Evolutionary conservation across 2,797 vertebrate species (phyloP).

Genomic region (Squalus acanthias): DNA sequence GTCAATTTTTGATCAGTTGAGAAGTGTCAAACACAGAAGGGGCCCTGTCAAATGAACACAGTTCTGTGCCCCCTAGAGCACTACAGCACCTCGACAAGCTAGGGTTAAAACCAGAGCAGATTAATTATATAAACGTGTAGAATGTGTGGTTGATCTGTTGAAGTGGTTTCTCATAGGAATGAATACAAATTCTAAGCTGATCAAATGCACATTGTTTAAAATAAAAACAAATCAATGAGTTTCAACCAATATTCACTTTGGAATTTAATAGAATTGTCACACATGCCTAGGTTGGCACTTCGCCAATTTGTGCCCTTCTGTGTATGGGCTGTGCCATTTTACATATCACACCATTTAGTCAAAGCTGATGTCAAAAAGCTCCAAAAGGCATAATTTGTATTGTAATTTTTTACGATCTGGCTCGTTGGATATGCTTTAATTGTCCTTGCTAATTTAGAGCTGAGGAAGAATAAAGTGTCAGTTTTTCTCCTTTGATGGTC

Average conservation of each 20-base stretch:
- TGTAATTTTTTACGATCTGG: not conserved
- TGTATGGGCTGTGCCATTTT: not conserved
- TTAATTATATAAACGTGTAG: not conserved
- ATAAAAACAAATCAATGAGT: not conserved
- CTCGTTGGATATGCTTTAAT: not conserved
- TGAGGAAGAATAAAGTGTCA: not conserved
- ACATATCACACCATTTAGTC: not conserved
- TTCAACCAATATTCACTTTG: not conserved
- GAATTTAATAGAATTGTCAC: not conserved
- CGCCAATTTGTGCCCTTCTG: not conserved
- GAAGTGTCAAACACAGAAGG: not conserved
- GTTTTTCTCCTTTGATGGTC: not conserved
- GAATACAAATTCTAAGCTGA: not conserved
- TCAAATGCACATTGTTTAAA: not conserved
- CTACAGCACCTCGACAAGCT: not conserved
- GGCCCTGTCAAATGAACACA: not conserved
- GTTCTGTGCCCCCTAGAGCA: not conserved
- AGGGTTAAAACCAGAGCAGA: not conserved
- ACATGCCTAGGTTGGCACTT: not conserved
- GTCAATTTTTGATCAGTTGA: not conserved
- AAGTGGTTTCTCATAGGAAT: not conserved
- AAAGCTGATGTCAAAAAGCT: not conserved
- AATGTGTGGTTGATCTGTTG: not conserved
- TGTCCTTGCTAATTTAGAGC: not conserved
- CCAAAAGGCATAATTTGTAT: not conserved